These are phyloP conservation scores for Lagria hirta DNA, from an alignment of 2,888 invertebrate genomes.

Conservation along the genomic window DNA sequence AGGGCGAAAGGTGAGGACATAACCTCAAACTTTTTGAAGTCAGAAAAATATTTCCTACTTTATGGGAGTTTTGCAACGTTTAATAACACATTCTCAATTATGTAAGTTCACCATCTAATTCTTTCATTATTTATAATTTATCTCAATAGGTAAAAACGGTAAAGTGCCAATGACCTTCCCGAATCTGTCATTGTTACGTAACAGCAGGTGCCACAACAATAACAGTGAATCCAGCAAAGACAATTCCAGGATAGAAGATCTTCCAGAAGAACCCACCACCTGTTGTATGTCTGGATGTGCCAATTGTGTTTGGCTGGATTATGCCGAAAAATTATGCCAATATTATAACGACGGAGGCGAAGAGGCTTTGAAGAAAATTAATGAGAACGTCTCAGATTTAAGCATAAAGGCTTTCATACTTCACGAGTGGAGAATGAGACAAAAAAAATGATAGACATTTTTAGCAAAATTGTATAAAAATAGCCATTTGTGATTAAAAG, in stretches of 20 bases:
- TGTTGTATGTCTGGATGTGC: conserved; percentile 93
- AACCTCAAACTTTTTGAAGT: no score
- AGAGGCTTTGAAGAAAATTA: conserved; percentile 68
- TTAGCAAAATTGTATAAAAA: conserved; percentile 4
- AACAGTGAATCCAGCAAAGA: conserved; percentile 6
- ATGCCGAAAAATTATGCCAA: conserved; percentile 74
- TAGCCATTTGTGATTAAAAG: no score
- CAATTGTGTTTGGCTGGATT: conserved; percentile 91
- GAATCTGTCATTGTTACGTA: conserved; percentile 20
- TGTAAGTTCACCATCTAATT: no score
- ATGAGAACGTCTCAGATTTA: conserved; percentile 75
- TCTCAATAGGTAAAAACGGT: background rate
- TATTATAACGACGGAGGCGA: conserved; percentile 65
- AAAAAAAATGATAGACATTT: conserved; percentile 22
- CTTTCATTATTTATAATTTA: no score
- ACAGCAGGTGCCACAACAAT: conserved; percentile 4
- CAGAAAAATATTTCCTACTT: no score
- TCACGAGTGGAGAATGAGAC: conserved; percentile 67
- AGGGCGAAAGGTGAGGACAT: no score
- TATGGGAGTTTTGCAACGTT: no score
- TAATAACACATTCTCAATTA: no score
- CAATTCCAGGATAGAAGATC: conserved; percentile 20
- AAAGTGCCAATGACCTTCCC: conserved; percentile 1
- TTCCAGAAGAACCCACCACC: conserved; percentile 73
- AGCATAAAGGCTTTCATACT: conserved; percentile 80